A percentile compares a stretch with the other conserved stretches of the same genome.
phyloP scores from a whole-genome alignment of 2,888 invertebrate genomes.

The Plutella xylostella region DNA sequence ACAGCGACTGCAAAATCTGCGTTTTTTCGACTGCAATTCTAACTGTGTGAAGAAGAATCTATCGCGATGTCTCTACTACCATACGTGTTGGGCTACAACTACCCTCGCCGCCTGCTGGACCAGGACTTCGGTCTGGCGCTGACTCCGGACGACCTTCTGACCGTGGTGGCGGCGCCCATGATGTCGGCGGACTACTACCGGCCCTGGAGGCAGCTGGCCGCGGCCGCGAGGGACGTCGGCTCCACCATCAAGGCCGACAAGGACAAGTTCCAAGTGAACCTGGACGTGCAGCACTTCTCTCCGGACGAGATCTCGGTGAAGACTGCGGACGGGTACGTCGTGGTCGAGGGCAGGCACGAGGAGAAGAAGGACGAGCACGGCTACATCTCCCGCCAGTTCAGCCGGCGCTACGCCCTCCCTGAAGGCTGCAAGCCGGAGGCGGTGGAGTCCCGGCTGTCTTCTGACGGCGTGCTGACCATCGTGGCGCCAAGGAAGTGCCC shows the following conservation, averaged over 20 bases:
- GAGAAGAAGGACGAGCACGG: constrained; percentile 81
- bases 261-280: constrained; percentile 71
- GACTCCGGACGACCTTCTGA: constrained; percentile 48
- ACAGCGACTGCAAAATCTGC: not conserved
- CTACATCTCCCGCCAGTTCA: constrained; percentile 77
- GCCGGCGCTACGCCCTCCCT: constrained; percentile 77
- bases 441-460: constrained; percentile 77
- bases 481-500: constrained; percentile 60
- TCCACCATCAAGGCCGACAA: constrained; percentile 60
- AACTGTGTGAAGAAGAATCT: not conserved
- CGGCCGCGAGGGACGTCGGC: constrained; percentile 49
- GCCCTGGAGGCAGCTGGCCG: constrained; percentile 43
- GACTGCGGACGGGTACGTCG: constrained; percentile 73
- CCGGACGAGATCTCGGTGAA: constrained; percentile 81
- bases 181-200: constrained; percentile 37
- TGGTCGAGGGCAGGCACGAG: constrained; percentile 81
- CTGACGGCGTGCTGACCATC: constrained; percentile 78
- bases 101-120: constrained; percentile 41
- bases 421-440: constrained; percentile 75
- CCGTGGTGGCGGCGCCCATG: constrained; percentile 24
- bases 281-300: constrained; percentile 80
- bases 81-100: constrained; percentile 26
- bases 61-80: constrained; percentile 32
- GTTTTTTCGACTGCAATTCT: not conserved
- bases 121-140: constrained; percentile 55